Base-by-base conservation (phyloP, 2,888 invertebrate genomes). In the Metalampra italica region DNA sequence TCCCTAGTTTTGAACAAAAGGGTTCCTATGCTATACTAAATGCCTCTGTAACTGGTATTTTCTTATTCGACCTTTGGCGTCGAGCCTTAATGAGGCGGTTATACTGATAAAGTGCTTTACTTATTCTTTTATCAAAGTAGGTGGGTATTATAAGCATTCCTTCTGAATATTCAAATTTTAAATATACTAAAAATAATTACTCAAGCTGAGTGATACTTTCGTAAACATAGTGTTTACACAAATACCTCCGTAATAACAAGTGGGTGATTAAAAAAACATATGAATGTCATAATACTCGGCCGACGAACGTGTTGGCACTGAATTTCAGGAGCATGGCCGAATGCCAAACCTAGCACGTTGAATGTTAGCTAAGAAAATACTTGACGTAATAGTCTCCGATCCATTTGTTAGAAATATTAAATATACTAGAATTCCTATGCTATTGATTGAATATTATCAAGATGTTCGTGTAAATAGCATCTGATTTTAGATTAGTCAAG, bases 221-320 rank as follows among this genome's bases (percentile, higher is more conserved):
- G 15, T 46, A 46, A 48, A 46, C 34, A 9, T 42, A 44, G 45
- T 47, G 51, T 53, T 51, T 49, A 46, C 50, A 50, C 7, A 45
- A 47, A 47, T 43, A 45, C 45, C 50, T 40, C 50, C 47, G 34
- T 37, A 49, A 52, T 50, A 47, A 43, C 39, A 46, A 49, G 51
- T 50, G 50, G 49, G 50, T 55, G 12, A 51, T 44, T 54, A 45
- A 37, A 43, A 50, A 59, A 57, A 59, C 61, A 67, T 66, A 52
- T 59, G 67, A 68, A 68, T 70, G 71, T 71, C 74, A 71, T 65
- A 73, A 69, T 68, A 60, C 63, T 62, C 70, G 60, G 71, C 69
- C 70, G 72, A 66, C 72, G 75, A 75, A 81, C 72, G 71, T 77
- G 75, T 83, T 84, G 82, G 85, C 84, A 82, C 71, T 73, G 74